Percentiles rank a stretch among this genome's conserved stretches.
Evolutionary conservation across 1,140 invertebrate genomes (phyloP).

Genomic region (Zaprionus nigranus): DNA sequence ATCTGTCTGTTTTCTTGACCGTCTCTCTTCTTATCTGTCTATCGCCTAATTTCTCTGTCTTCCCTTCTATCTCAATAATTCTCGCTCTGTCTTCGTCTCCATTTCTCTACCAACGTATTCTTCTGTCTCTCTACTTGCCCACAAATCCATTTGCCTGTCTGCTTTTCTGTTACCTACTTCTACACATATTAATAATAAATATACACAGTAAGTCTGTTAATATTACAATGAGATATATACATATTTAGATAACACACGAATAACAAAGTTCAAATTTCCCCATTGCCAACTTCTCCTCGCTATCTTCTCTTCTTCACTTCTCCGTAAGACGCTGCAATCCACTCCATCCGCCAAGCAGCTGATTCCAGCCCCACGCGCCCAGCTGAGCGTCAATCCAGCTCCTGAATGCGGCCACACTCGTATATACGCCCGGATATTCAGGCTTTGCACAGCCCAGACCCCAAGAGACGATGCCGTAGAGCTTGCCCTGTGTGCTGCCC

Average conservation of each 20-base stretch:
- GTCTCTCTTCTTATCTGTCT: background rate
- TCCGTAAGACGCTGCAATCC: constrained; percentile 40
- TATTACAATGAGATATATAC: background rate
- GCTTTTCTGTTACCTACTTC: too few relatives aligned
- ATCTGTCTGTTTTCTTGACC: background rate
- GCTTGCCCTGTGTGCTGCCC: constrained; percentile 64
- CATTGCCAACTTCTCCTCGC: background rate
- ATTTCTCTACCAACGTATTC: background rate
- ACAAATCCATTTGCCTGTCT: background rate
- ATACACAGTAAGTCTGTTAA: background rate
- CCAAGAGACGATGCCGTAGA: constrained; percentile 85
- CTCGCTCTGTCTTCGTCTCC: background rate
- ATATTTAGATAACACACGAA: constrained; percentile 4
- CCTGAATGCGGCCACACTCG: constrained; percentile 71
- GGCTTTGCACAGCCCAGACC: constrained; percentile 86
- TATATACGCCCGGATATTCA: constrained; percentile 86
- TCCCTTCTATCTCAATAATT: background rate
- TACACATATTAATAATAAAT: background rate
- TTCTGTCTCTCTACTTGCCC: background rate
- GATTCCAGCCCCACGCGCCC: constrained; percentile 66
- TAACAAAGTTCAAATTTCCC: background rate
- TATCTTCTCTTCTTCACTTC: too few relatives aligned
- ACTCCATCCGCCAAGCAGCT: constrained; percentile 56
- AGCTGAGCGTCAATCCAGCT: constrained; percentile 75
- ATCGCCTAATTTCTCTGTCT: background rate